Evolutionary conservation across 2,888 invertebrate species (phyloP).

Genomic region (Choristoneura rosaceana): DNA sequence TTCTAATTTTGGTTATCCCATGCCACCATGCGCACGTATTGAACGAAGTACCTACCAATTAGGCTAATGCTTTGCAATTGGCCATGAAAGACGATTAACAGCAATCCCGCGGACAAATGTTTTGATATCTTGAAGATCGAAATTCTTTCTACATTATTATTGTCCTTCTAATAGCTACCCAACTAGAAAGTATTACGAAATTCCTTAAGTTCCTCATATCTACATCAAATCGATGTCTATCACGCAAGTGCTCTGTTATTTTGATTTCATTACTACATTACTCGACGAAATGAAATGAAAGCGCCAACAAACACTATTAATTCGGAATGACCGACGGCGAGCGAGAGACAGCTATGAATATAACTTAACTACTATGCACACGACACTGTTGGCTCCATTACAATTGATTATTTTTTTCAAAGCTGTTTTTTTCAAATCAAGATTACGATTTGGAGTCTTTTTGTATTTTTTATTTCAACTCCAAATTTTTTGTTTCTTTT

Average conservation of each 20-base stretch:
- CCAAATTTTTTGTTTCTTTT: no score
- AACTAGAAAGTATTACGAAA: constrained; percentile 58
- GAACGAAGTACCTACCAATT: no score
- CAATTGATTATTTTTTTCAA: constrained; percentile 2
- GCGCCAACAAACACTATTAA: constrained; percentile 71
- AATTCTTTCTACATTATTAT: not conserved
- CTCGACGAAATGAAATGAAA: constrained; percentile 69
- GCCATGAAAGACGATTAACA: not conserved
- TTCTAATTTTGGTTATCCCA: no score
- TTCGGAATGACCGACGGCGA: constrained; percentile 63
- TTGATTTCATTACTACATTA: constrained; percentile 74
- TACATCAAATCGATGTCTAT: constrained; percentile 50
- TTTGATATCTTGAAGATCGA: not conserved
- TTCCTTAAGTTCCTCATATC: constrained; percentile 57
- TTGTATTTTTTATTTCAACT: no score
- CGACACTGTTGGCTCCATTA: constrained; percentile 3
- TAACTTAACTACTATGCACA: not conserved
- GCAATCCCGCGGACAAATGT: not conserved
- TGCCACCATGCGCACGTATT: no score
- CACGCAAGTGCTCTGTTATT: constrained; percentile 74
- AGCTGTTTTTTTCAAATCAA: no score
- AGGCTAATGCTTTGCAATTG: not conserved
- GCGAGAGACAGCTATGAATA: constrained; percentile 37
- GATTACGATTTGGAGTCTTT: no score
- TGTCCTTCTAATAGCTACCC: constrained; percentile 19